These are phyloP conservation scores for Apis dorsata DNA, from an alignment of 1,140 invertebrate species.

Conservation along the genomic window DNA sequence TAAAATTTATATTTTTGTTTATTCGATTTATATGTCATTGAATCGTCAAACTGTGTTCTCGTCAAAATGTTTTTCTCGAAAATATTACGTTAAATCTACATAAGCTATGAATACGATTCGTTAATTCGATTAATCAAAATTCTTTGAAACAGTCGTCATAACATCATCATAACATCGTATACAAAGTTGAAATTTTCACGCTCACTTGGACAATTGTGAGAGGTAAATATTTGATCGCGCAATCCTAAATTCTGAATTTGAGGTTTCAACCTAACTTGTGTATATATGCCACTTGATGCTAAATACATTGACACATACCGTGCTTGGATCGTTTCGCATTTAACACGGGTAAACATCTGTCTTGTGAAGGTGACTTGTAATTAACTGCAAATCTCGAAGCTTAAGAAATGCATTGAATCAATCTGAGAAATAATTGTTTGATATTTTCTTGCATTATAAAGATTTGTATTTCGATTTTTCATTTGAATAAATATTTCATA, in stretches of 20 bases:
- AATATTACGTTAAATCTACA: too few species aligned
- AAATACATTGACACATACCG: slow-evolving; percentile 4
- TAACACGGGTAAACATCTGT: neutral
- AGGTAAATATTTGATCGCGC: slow-evolving; percentile 73
- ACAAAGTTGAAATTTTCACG: slow-evolving; percentile 14
- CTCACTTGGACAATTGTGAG: slow-evolving; percentile 31
- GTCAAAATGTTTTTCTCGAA: too few species aligned
- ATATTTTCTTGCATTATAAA: too few species aligned
- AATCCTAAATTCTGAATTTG: slow-evolving; percentile 67
- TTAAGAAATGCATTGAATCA: too few species aligned
- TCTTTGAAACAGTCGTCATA: neutral
- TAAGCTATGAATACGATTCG: too few species aligned
- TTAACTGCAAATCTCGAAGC: neutral
- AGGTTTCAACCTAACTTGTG: slow-evolving; percentile 18
- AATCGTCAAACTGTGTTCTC: too few species aligned
- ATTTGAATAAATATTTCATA: too few species aligned
- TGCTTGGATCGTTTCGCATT: neutral
- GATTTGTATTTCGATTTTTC: too few species aligned
- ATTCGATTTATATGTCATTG: too few species aligned
- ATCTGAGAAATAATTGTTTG: too few species aligned
- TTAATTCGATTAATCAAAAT: slow-evolving; percentile 34
- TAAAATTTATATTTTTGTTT: too few species aligned
- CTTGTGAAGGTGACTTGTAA: neutral
- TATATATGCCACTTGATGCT: neutral
- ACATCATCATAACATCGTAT: neutral